phyloP scores from a whole-genome alignment of 30 jellyfish, hydroid and myxozoan species.

The Mastigias papua region DNA sequence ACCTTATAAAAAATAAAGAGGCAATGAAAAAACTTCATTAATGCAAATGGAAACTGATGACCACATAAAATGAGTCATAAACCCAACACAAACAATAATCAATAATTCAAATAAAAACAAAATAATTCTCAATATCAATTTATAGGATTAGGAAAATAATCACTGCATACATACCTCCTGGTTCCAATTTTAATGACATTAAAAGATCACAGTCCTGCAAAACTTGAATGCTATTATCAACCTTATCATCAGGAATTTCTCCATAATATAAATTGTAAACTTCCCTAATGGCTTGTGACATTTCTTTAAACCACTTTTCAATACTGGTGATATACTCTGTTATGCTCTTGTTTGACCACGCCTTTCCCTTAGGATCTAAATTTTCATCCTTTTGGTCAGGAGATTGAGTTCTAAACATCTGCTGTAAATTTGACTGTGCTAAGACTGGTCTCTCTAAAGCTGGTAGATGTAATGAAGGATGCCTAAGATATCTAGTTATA shows the following conservation, averaged over 20 bases:
- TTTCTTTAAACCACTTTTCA: conserved; percentile 77
- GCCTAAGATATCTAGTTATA: conserved; percentile 70
- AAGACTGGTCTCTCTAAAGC: conserved; percentile 34
- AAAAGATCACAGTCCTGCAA: conserved; percentile 79
- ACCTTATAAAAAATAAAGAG: too few species aligned
- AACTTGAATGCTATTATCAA: conserved; percentile 85
- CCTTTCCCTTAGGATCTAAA: conserved; percentile 91
- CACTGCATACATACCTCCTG: conserved; percentile 80
- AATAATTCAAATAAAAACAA: background rate
- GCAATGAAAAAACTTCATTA: too few species aligned
- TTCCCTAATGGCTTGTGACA: conserved; percentile 76
- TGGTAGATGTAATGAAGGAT: conserved; percentile 81
- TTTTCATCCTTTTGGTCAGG: conserved; percentile 45
- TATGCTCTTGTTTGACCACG: conserved; percentile 93
- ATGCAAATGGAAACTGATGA: too few species aligned
- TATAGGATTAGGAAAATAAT: background rate
- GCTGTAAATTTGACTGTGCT: conserved; percentile 65
- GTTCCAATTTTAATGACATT: conserved; percentile 61
- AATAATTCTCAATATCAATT: background rate
- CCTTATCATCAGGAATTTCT: conserved; percentile 41
- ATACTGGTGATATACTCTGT: conserved; percentile 73
- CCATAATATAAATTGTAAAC: conserved; percentile 83
- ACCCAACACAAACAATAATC: too few species aligned
- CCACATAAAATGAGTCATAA: too few species aligned
- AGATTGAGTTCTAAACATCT: conserved; percentile 52